Evolutionary conservation across 2,113 vertebrate genomes (phyloP).

Genomic region (Polypterus senegalus): DNA sequence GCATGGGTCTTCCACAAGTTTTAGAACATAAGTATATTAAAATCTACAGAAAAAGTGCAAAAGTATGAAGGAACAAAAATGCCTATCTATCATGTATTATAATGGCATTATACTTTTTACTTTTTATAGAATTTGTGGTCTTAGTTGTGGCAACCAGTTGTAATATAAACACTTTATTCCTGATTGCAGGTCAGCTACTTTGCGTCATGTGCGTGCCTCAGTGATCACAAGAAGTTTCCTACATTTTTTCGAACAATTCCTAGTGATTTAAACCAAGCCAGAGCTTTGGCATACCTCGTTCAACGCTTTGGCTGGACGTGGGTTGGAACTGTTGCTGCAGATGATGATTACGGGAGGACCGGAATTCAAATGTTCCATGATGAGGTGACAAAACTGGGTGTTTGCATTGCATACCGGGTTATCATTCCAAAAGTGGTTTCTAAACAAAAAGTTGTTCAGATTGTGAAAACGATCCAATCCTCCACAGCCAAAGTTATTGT

Average conservation of each 20-base stretch:
- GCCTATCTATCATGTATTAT: no score
- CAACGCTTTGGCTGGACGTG: slow-evolving; percentile 13
- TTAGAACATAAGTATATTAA: no score
- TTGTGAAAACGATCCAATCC: neutral
- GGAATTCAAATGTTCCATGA: slow-evolving; percentile 4
- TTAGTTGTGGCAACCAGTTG: no score
- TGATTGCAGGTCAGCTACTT: slow-evolving; percentile 4
- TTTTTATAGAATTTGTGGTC: no score
- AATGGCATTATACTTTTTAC: no score
- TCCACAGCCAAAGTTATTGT: slow-evolving; percentile 4
- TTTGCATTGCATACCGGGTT: slow-evolving; percentile 2
- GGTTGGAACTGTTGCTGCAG: slow-evolving; percentile 6
- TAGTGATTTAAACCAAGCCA: slow-evolving; percentile 8
- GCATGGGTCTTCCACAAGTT: no score
- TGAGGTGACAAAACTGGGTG: neutral
- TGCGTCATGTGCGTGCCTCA: slow-evolving; percentile 2
- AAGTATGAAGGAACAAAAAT: no score
- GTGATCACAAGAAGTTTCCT: slow-evolving; percentile 8
- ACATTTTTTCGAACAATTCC: slow-evolving; percentile 11
- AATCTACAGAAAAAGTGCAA: no score
- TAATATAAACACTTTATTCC: no score
- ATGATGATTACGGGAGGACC: slow-evolving; percentile 11
- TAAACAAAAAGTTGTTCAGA: neutral
- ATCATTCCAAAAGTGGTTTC: neutral
- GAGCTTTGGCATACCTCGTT: slow-evolving; percentile 4